Evolutionary conservation across 2,888 invertebrate species (phyloP).

Genomic region (Coremacera marginata): DNA sequence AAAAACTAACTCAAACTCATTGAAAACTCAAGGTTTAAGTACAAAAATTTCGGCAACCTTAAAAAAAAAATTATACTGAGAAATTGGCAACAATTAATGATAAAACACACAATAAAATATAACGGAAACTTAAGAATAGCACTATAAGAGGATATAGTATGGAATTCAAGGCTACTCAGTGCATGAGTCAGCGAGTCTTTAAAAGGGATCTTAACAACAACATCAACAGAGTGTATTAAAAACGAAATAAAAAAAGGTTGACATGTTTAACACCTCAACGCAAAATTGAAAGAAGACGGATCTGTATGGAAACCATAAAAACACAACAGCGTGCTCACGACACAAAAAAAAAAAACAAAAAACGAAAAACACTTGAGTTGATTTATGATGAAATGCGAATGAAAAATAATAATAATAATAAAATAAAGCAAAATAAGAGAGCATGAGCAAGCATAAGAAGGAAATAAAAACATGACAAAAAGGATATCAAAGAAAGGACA

Average conservation of each 20-base stretch:
- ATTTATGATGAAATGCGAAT: constrained; percentile 59
- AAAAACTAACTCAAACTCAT: neutral
- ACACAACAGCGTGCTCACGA: constrained; percentile 5
- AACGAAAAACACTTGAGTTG: constrained; percentile 58
- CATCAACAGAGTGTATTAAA: constrained; percentile 4
- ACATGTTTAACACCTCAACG: constrained; percentile 32
- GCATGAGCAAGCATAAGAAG: neutral
- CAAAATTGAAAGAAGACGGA: constrained; percentile 29
- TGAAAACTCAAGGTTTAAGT: neutral
- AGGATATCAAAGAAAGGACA: neutral
- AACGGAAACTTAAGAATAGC: neutral
- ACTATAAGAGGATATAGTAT: neutral
- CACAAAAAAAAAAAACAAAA: constrained; percentile 39
- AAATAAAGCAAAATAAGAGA: neutral
- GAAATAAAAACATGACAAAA: neutral
- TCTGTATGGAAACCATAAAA: constrained; percentile 17
- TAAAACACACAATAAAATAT: neutral
- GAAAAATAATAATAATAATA: constrained; percentile 4
- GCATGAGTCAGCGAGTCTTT: neutral
- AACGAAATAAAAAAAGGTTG: constrained; percentile 15
- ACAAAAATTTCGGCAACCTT: neutral
- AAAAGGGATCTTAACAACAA: constrained; percentile 44
- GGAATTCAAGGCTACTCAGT: neutral
- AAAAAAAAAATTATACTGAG: neutral
- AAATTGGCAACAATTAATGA: neutral